Evolutionary conservation across 2,797 vertebrate genomes (phyloP).

Genomic region (Picus viridis): DNA sequence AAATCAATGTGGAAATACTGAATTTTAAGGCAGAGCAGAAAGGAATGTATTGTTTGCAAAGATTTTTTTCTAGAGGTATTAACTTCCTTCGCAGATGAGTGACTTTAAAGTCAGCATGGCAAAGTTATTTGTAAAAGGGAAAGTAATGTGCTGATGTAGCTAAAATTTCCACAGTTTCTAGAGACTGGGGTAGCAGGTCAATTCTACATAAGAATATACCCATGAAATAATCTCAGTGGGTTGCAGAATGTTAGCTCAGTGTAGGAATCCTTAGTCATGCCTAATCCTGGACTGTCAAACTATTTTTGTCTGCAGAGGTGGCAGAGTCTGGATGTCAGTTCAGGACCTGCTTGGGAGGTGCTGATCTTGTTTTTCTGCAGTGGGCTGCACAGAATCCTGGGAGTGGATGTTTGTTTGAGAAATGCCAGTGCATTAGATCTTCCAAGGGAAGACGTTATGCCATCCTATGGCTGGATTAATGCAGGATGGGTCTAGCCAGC

Average conservation of each 20-base stretch:
- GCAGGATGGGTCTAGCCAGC: background rate
- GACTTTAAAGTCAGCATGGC: background rate
- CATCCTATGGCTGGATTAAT: fast-evolving
- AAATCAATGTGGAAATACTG: fast-evolving
- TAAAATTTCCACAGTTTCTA: background rate
- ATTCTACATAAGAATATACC: background rate
- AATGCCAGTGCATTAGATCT: background rate
- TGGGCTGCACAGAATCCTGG: background rate
- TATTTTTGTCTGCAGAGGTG: background rate
- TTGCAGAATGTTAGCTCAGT: background rate
- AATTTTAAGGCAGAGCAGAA: background rate
- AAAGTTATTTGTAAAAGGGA: background rate
- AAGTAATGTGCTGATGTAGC: background rate
- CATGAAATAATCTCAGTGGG: background rate
- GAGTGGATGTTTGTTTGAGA: background rate
- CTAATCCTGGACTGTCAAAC: background rate
- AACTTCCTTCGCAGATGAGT: background rate
- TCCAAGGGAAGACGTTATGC: background rate
- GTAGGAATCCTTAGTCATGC: background rate
- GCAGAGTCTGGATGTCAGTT: background rate
- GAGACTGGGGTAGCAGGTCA: background rate
- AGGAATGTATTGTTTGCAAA: background rate
- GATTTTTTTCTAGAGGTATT: background rate
- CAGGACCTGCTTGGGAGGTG: background rate
- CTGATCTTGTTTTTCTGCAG: fast-evolving